Evolutionary conservation across 1,140 invertebrate species (phyloP), one percentile per base, ranked within the genome.

Genomic region (Thrips palmi): DNA sequence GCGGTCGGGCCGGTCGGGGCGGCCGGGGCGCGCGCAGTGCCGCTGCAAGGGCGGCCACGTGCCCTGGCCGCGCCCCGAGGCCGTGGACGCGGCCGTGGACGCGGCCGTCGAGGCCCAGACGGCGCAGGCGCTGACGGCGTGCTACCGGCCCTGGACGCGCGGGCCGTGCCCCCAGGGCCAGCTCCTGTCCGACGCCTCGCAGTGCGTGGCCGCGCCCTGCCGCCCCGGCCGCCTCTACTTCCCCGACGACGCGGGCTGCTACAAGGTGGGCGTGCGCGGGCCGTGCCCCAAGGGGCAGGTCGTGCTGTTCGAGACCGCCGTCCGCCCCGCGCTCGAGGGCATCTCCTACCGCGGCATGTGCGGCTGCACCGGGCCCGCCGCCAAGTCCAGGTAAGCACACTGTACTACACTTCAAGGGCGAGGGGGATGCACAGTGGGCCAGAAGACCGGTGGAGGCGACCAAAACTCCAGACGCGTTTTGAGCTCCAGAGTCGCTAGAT

Each of bases 321-420:
- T 71, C 0, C 53, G 74, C 7, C 76, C 76, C 0, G 77, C 76
- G 0, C 44, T 79, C 1, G 75, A 81, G 43, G 78, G 78, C 0
- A 65, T 80, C 17, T 75, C 76, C 12, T 80, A 79, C 47, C 77
- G 78, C 36, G 78, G 77, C 0, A 62, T 77, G 1, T 83, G 79
- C 41, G 71, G 68, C n/a, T n/a, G n/a, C n/a, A n/a, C n/a, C n/a
- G n/a, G n/a, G n/a, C n/a, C n/a, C n/a, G n/a, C n/a, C n/a, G n/a
- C n/a, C n/a, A n/a, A n/a, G n/a, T n/a, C n/a, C n/a, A n/a, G n/a
- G n/a, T n/a, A n/a, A n/a, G n/a, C n/a, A n/a, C n/a, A n/a, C n/a
- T n/a, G n/a, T n/a, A n/a, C n/a, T n/a, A n/a, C n/a, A n/a, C n/a
- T n/a, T n/a, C n/a, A n/a, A n/a, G n/a, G n/a, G n/a, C n/a, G n/a